These are phyloP conservation scores for Archips crataeganus DNA, from an alignment of 2,888 invertebrate species.

Conservation along the genomic window DNA sequence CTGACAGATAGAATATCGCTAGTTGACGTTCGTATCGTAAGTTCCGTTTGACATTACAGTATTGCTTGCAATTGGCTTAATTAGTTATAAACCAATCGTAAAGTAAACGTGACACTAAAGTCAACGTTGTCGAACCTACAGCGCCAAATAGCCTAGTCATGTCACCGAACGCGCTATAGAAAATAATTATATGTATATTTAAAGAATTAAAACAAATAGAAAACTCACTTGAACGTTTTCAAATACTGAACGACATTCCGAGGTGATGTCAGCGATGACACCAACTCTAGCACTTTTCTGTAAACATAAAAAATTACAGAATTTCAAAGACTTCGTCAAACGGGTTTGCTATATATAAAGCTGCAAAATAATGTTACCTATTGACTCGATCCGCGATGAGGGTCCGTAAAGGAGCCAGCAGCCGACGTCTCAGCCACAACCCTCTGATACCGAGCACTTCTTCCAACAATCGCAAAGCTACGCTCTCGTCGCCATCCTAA, in stretches of 20 bases:
- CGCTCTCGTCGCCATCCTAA: slow-evolving; percentile 77
- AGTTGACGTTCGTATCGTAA: no score
- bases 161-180: no score
- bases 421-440: slow-evolving; percentile 71
- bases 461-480: slow-evolving; percentile 72
- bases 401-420: slow-evolving; percentile 76
- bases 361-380: slow-evolving; percentile 55
- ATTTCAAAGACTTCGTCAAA: not conserved
- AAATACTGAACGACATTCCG: slow-evolving; percentile 95
- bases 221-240: slow-evolving; percentile 91
- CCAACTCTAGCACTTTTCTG: slow-evolving; percentile 94
- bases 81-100: no score
- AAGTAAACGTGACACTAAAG: no score
- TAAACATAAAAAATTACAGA: slow-evolving; percentile 36
- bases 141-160: no score
- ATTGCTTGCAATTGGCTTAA: no score
- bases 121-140: no score
- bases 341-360: no score
- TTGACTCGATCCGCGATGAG: slow-evolving; percentile 78
- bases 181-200: no score
- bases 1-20: no score
- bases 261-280: slow-evolving; percentile 94
- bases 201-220: not conserved
- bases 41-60: no score
- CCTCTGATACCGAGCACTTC: slow-evolving; percentile 78